These are phyloP conservation scores for Spinus olivaceus DNA, from an alignment of 2,797 vertebrate species.

Conservation along the genomic window DNA sequence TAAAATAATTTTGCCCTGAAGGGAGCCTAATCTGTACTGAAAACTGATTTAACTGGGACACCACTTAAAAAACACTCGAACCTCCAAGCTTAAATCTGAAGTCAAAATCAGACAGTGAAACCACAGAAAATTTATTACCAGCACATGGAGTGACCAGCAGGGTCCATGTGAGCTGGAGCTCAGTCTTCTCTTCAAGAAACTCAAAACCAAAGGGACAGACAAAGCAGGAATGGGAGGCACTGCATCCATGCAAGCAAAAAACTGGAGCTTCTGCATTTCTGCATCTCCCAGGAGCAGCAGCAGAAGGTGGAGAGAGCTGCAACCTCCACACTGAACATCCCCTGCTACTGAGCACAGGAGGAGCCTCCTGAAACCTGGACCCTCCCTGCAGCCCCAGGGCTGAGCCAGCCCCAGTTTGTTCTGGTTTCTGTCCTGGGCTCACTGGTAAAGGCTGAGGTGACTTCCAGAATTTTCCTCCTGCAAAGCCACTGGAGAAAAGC, in stretches of 20 bases:
- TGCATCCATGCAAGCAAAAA: neutral
- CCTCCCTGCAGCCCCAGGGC: neutral
- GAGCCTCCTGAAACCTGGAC: neutral
- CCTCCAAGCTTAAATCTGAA: neutral
- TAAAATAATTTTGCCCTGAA: constrained; percentile 27
- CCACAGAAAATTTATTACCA: neutral
- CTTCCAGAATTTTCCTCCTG: neutral
- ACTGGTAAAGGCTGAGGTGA: neutral
- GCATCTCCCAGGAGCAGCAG: neutral
- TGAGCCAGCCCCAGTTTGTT: neutral
- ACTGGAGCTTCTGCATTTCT: neutral
- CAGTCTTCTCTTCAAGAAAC: neutral
- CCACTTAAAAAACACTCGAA: neutral
- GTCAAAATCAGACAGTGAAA: neutral
- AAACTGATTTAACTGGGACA: constrained; percentile 21
- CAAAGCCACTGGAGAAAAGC: neutral
- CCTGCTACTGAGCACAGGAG: neutral
- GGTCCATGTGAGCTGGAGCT: neutral
- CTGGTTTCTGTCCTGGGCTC: neutral
- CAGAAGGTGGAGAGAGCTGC: neutral
- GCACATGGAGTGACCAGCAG: neutral
- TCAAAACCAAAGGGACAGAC: neutral
- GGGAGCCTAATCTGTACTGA: neutral
- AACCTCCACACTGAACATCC: neutral
- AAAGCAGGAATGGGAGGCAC: neutral